Base-by-base conservation (phyloP, 2,113 vertebrate species). In the Ciconia stormi region DNA sequence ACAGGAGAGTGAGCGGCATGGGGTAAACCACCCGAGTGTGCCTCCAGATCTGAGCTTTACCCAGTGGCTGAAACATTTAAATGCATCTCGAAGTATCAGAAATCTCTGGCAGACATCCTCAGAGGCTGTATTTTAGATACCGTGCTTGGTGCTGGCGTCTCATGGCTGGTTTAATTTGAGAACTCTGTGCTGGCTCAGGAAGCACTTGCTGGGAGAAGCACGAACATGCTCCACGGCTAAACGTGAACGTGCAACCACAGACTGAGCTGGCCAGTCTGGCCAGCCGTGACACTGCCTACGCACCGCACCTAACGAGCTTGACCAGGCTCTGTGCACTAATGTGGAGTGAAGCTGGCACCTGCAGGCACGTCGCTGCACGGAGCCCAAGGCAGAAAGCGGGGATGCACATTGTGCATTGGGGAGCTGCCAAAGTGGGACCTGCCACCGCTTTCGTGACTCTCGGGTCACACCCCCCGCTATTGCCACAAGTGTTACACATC, bases 241-340 rank as follows among this genome's bases (percentile, higher is more conserved):
- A 61, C 2, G 1, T 1, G 9, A 10, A 3, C 0, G 3, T 40
- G 46, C 23, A 49, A n/a, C 16, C 56, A 38, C 23, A 34, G 40
- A 16, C 21, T 0, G 7, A 59, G 50, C 38, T 46, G 65, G 26
- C 3, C 2, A 21, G 16, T 7, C 34, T 40, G 34, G 32, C 5
- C 23, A 11, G 79, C 70, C 9, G 3, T 36, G 53, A 13, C 38
- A 2, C 32, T 36, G 66, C 79, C 50, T 10, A 30, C 53, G 8
- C 72, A 6, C 26, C 11, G 12, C 53, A 9, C 21, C 50, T 3
- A 8, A 38, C 1, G 25, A 44, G 32, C 38, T 38, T 4, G 9
- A 30, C 21, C 53, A 36, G 38, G 65, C 16, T 77, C 58, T 49
- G 46, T 7, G 19, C 25, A 2, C 55, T 36, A 2, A 34, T 2